Base-by-base conservation (phyloP, 2,797 vertebrate genomes). In the Masticophis lateralis region DNA sequence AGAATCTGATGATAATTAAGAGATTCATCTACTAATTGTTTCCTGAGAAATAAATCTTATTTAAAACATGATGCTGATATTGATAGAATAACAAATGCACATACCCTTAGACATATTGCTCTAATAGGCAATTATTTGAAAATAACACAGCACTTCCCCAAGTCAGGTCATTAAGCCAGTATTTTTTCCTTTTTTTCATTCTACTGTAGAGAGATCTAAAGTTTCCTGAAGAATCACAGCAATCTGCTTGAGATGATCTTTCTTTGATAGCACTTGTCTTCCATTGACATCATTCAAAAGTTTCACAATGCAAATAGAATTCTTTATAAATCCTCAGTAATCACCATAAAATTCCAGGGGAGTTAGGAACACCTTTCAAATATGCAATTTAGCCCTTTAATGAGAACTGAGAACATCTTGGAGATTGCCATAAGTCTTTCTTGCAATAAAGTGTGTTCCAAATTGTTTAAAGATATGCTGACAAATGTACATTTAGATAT, bases 401-500 rank as follows among this genome's bases (percentile, higher is more conserved):
- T 47, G 43, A 47, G 79, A 25, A 83, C 22, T 47, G 79, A 83
- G 43, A 83, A 37, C 37, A 83, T 66, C 61, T 57, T 53, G 56
- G 11, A 43, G 55, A 87, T 86, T 88, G 20, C 59, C 27, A 18
- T 53, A 51, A 27, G 2, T n/a, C 20, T 25, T 74, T 93, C 27
- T 90, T 59, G 53, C 59, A 61, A n/a, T 69, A 87, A 59, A 87
- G 32, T 32, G 69, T 56, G 89, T 59, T 57, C 89, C 61, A 69
- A 87, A 86, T 90, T 57, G 28, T 87, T 87, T 55, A 88, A 86
- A n/a, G 25, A 57, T 92, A 60, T 47, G n/a, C 88, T 66, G 74
- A 89, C 86, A 74, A 43, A 22, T 5, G 74, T 86, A 59, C 61
- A 93, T 91, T 88, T 88, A 51, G 89, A 43, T 90, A 90, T 66